Conservation (phyloP, 2,113 vertebrate species). For the Hemibagrus wyckioides region DNA sequence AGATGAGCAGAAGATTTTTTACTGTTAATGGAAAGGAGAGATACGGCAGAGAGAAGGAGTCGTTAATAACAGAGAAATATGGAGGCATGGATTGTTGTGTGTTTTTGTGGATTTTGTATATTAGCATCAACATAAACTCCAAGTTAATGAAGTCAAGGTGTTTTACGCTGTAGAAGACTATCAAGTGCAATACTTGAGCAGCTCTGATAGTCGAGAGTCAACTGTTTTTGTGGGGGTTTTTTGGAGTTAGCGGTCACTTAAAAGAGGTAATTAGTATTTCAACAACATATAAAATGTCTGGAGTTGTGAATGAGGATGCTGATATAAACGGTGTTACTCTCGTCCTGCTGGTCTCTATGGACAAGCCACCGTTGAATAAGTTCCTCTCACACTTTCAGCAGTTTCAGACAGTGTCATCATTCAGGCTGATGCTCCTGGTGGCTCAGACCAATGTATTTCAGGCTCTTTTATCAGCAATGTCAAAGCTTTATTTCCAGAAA, state of each 20-base stretch:
- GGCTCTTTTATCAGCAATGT: background rate
- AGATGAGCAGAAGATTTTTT: background rate
- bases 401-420: constrained; percentile 13
- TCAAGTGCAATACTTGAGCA: background rate
- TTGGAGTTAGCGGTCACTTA: background rate
- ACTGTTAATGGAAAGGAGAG: background rate
- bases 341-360: background rate
- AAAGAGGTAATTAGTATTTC: background rate
- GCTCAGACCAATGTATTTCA: background rate
- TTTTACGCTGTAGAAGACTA: background rate
- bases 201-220: background rate
- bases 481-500: background rate
- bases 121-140: background rate
- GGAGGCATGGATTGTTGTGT: background rate
- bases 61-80: background rate
- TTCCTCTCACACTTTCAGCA: background rate
- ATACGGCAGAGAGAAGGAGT: background rate
- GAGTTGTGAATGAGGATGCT: background rate
- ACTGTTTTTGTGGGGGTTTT: background rate
- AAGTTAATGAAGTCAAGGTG: background rate
- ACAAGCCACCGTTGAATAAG: background rate
- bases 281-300: background rate
- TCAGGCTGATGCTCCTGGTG: constrained; percentile 17
- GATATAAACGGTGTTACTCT: background rate
- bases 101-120: background rate